Evolutionary conservation across 1,140 invertebrate species (phyloP).

Genomic region (Mactra quadrangularis): DNA sequence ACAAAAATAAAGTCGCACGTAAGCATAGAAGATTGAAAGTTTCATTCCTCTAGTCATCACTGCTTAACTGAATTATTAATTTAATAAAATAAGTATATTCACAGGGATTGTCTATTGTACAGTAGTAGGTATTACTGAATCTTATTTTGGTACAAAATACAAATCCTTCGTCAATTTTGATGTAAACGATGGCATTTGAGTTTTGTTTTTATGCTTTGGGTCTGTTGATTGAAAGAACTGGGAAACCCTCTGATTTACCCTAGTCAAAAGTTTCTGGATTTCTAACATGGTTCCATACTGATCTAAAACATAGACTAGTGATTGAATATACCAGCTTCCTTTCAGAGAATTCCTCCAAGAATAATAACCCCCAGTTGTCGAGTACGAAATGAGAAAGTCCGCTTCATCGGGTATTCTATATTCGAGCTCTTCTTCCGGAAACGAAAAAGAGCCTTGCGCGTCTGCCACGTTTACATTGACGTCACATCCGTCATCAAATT

Average conservation of each 20-base stretch:
- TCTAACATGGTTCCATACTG: conserved; percentile 35
- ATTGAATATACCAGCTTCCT: conserved; percentile 71
- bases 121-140: too few relatives aligned
- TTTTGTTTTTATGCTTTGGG: neutral
- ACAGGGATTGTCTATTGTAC: too few relatives aligned
- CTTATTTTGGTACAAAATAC: conserved; percentile 41
- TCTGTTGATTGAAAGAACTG: conserved; percentile 14
- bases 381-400: conserved; percentile 70
- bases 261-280: conserved; percentile 29
- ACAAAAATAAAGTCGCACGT: too few relatives aligned
- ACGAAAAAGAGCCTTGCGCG: too few relatives aligned
- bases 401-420: conserved; percentile 66
- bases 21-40: too few relatives aligned
- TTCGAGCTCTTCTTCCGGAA: conserved; percentile 15
- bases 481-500: conserved; percentile 33
- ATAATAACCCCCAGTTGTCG: conserved; percentile 68
- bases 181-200: conserved; percentile 28
- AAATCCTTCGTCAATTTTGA: conserved; percentile 50
- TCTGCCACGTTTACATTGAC: conserved; percentile 25
- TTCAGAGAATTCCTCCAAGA: conserved; percentile 59
- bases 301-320: conserved; percentile 35
- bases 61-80: too few relatives aligned
- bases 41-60: too few relatives aligned
- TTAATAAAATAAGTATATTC: too few relatives aligned
- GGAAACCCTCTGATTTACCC: conserved; percentile 26